A percentile compares a stretch with the other conserved stretches of the same genome.
Evolutionary conservation across 2,113 vertebrate genomes (phyloP).

Genomic region (Alexandromys fortis): DNA sequence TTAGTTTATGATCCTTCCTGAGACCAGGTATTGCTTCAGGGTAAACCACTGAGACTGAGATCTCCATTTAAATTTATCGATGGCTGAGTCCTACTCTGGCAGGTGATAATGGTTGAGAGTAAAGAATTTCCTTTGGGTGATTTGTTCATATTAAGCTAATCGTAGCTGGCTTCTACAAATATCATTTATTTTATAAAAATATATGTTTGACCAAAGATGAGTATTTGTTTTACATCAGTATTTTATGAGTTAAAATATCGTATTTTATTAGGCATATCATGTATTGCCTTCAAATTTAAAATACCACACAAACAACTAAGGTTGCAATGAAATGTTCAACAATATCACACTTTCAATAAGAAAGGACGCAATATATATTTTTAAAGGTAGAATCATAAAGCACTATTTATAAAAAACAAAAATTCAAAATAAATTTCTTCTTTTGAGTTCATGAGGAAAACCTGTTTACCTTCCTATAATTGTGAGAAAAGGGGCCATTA

Average conservation of each 20-base stretch:
- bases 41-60: too few species aligned
- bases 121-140: too few species aligned
- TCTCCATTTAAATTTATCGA: too few species aligned
- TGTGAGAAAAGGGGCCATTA: not conserved
- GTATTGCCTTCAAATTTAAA: slow-evolving; percentile 6
- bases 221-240: not conserved
- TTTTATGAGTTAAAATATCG: not conserved
- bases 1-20: too few species aligned
- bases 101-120: too few species aligned
- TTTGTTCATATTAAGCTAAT: too few species aligned
- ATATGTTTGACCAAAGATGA: slow-evolving; percentile 5
- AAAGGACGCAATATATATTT: not conserved
- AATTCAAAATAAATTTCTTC: not conserved
- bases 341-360: not conserved
- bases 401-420: slow-evolving; percentile 5
- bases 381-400: not conserved
- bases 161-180: not conserved
- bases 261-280: not conserved
- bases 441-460: not conserved
- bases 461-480: not conserved
- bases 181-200: not conserved
- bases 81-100: too few species aligned
- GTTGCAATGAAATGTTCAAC: not conserved
- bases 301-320: not conserved
- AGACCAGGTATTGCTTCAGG: too few species aligned